Percentiles rank a stretch among this genome's conserved stretches.
phyloP scores from a whole-genome alignment of 2,888 invertebrate genomes.

The Sphaeridia pumilis region DNA sequence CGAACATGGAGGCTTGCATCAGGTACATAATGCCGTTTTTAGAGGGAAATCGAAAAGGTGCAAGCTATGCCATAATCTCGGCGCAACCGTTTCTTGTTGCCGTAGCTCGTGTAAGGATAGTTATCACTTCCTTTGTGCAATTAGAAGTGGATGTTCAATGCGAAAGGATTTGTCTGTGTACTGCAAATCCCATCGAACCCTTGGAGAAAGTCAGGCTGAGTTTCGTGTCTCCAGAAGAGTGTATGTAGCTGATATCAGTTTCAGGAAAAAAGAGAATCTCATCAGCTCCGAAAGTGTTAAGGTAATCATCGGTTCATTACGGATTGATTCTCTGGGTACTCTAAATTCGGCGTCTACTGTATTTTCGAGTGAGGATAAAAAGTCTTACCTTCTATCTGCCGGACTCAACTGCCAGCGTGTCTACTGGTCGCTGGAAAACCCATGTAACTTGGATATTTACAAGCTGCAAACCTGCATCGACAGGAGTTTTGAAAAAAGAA shows the following conservation, averaged over 20 bases:
- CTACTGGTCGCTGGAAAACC: slow-evolving; percentile 85
- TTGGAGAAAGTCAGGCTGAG: background rate
- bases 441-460: slow-evolving; percentile 60
- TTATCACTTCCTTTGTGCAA: slow-evolving; percentile 83
- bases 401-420: slow-evolving; percentile 71
- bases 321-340: slow-evolving; percentile 41
- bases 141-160: slow-evolving; percentile 59
- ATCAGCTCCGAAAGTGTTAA: slow-evolving; percentile 28
- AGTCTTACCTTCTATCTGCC: slow-evolving; percentile 60
- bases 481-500: slow-evolving; percentile 2
- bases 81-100: slow-evolving; percentile 87
- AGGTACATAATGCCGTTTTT: slow-evolving; percentile 43
- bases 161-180: slow-evolving; percentile 79
- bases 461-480: slow-evolving; percentile 38
- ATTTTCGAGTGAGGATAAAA: background rate
- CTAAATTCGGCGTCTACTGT: slow-evolving; percentile 36
- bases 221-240: slow-evolving; percentile 62
- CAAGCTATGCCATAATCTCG: slow-evolving; percentile 63
- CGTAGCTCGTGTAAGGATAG: slow-evolving; percentile 72
- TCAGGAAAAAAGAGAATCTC: slow-evolving; percentile 63
- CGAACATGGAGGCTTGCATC: slow-evolving; percentile 71
- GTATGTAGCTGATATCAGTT: slow-evolving; percentile 58
- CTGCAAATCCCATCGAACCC: slow-evolving; percentile 60
- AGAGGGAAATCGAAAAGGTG: slow-evolving; percentile 68
- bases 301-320: slow-evolving; percentile 39